Evolutionary conservation across 2,113 vertebrate species (phyloP).

Genomic region (Ibidorhyncha struthersii): DNA sequence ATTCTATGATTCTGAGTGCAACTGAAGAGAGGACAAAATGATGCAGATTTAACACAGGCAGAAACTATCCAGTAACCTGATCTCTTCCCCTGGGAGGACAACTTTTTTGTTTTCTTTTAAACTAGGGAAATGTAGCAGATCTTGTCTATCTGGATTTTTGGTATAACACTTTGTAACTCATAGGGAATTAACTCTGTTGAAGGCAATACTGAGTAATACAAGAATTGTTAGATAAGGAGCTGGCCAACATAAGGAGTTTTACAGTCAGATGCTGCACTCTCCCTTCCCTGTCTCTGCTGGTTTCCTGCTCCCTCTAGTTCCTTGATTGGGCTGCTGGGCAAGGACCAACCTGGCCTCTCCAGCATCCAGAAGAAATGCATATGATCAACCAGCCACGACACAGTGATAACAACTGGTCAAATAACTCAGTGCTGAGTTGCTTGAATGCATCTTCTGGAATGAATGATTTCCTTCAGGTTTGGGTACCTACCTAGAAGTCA

Average conservation of each 20-base stretch:
- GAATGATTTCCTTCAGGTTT: neutral
- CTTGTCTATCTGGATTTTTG: neutral
- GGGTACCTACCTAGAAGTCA: neutral
- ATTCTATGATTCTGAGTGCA: neutral
- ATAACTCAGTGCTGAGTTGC: neutral
- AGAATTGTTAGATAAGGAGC: neutral
- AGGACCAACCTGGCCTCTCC: neutral
- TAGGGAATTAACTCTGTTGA: neutral
- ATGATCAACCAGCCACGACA: neutral
- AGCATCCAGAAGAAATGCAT: neutral
- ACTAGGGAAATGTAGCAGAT: neutral
- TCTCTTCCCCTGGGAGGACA: neutral
- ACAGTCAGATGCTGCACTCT: neutral
- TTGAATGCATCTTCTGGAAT: neutral
- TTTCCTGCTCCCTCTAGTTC: neutral
- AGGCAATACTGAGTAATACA: neutral
- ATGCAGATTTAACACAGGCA: neutral
- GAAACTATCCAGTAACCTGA: neutral
- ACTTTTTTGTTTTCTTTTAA: neutral
- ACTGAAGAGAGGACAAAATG: neutral
- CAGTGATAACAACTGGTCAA: neutral
- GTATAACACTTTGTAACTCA: neutral
- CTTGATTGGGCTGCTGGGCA: neutral
- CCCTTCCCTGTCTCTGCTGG: neutral
- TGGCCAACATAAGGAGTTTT: neutral